Conservation (phyloP, 2,888 invertebrate genomes). For the Chirona hameri region DNA sequence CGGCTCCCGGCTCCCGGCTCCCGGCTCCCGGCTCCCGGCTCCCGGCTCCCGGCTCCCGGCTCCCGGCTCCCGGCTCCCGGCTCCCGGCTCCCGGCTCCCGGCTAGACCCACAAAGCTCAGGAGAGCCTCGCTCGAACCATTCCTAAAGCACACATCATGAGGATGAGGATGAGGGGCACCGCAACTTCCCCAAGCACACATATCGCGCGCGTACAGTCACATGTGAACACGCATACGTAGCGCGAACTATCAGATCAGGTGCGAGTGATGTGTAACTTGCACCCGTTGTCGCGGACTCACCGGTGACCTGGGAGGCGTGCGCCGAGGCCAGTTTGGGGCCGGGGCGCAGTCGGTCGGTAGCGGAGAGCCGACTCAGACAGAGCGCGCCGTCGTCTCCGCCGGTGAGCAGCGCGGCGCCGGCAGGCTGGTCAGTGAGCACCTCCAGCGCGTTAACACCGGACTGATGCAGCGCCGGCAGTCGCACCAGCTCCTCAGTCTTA, state of each 20-base stretch:
- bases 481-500: not conserved
- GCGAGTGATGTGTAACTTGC: not conserved
- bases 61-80: too few species aligned
- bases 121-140: too few species aligned
- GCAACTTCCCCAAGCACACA: too few species aligned
- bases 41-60: too few species aligned
- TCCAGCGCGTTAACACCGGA: not conserved
- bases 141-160: too few species aligned
- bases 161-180: too few species aligned
- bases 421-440: not conserved
- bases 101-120: too few species aligned
- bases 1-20: too few species aligned
- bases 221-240: too few species aligned
- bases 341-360: not conserved
- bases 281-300: not conserved
- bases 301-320: not conserved
- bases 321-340: not conserved
- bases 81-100: too few species aligned
- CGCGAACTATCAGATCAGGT: not conserved
- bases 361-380: not conserved
- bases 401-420: not conserved
- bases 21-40: too few species aligned
- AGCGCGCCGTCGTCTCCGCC: slow-evolving; percentile 5
- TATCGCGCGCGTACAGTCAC: too few species aligned
- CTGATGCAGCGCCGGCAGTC: not conserved